phyloP scores from a whole-genome alignment of 37 sponge, comb jelly and placozoan genomes.

The Eunapius fragilis region DNA sequence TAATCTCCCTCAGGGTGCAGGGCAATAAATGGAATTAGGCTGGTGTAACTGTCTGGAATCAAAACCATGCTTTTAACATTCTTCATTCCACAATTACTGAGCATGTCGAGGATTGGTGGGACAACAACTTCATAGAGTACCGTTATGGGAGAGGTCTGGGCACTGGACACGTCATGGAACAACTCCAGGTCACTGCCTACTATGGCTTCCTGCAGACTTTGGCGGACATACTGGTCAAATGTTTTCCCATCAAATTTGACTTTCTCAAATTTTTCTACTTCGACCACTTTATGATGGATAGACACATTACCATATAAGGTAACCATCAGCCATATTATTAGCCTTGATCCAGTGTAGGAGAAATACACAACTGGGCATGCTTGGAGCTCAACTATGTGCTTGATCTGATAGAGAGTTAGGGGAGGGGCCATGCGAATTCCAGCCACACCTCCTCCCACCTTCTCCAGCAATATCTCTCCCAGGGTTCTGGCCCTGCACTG shows the following conservation, averaged over 20 bases:
- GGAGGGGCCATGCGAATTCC: constrained; percentile 26
- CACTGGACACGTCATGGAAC: constrained; percentile 15
- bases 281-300: constrained; percentile 22
- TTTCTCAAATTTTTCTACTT: constrained; percentile 35
- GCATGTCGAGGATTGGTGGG: constrained; percentile 26
- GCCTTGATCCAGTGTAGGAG: constrained; percentile 61
- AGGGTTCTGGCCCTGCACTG: constrained; percentile 67
- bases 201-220: constrained; percentile 47
- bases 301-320: constrained; percentile 10
- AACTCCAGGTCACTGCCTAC: constrained; percentile 48
- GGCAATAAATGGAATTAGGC: constrained; percentile 59
- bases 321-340: constrained; percentile 65
- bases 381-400: constrained; percentile 16
- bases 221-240: constrained; percentile 62
- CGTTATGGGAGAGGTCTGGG: constrained; percentile 33
- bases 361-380: constrained; percentile 48
- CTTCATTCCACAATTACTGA: background rate
- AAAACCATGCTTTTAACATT: constrained; percentile 15
- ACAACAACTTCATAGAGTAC: constrained; percentile 55
- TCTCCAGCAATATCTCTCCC: constrained; percentile 64
- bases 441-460: constrained; percentile 8
- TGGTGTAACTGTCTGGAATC: constrained; percentile 67
- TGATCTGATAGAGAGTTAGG: constrained; percentile 16
- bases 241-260: constrained; percentile 62
- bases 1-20: constrained; percentile 30